Evolutionary conservation across 2,797 vertebrate species (phyloP), one percentile per base, ranked within the genome.

Genomic region (Alfaro cultratus): DNA sequence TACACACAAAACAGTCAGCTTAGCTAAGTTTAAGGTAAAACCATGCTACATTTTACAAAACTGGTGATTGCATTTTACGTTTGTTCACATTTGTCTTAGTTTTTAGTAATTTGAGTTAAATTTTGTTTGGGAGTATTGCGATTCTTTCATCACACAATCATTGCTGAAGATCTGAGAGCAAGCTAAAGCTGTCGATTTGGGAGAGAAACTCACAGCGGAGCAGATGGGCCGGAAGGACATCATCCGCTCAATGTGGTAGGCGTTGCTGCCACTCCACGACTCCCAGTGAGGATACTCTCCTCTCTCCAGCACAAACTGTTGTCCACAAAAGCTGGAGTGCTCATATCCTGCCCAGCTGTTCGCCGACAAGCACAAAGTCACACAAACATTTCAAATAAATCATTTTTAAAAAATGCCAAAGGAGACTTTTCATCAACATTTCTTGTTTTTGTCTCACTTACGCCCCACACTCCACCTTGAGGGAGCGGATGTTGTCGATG

Each of bases 221-320:
- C 97, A 98, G 96, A 99, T 95, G 87, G 98, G 98, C 90, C 97
- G 97, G 96, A 99, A 99, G 91, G 98, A 99, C 96, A 97, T 98
- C 95, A 99, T 96, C 88, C 97, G 97, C 94, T 99, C 98, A 1
- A 97, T 97, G 94, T 98, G 98, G 91, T 99, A 99, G 91, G 98
- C 97, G 2, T 98, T 98, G 95, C 97, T 99, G 91, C 98, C 98
- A 0, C 98, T 99, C 98, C 98, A 99, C 23, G 98, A 97, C 53
- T 99, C 97, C 98, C 98, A 99, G 90, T 97, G 97, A 36, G 98
- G 98, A 88, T 99, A 99, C 87, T 99, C 97, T 82, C 98, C 98
- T 91, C 97, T 97, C 94, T 99, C 98, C 96, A 99, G 93, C 89
- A 98, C 96, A 94, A 99, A 99, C 95, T 99, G 98, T 93, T 99